Percentiles rank a stretch among this genome's conserved stretches.
phyloP scores from a whole-genome alignment of 2,888 invertebrate species.

The Drosophila emarginata region DNA sequence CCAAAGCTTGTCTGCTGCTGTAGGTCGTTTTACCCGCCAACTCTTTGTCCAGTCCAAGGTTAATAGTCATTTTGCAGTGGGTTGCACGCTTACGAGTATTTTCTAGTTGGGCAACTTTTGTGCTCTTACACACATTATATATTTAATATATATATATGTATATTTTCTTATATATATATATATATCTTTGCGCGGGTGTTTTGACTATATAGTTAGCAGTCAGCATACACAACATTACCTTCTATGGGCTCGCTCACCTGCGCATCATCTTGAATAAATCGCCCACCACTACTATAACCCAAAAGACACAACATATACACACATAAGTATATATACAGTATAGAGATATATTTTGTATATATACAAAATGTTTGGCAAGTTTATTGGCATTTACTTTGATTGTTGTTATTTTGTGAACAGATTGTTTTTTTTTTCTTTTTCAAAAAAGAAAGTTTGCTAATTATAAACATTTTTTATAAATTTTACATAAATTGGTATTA shows the following conservation, averaged over 20 bases:
- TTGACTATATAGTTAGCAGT: conserved; percentile 51
- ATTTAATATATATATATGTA: neutral
- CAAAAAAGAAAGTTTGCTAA: neutral
- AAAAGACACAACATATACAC: neutral
- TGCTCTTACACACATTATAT: conserved; percentile 23
- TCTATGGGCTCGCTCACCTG: conserved; percentile 68
- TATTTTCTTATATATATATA: conserved; percentile 15
- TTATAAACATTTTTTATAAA: neutral
- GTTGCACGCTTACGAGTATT: conserved; percentile 31
- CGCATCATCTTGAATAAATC: conserved; percentile 59
- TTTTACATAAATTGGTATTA: neutral
- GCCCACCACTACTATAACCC: conserved; percentile 42
- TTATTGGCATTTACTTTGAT: neutral
- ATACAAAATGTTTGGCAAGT: conserved; percentile 9
- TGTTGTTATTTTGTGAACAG: neutral
- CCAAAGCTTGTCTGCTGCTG: conserved; percentile 56
- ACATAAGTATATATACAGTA: conserved; percentile 14
- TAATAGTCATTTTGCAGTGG: conserved; percentile 70
- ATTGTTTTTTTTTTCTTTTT: neutral
- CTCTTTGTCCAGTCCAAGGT: conserved; percentile 75
- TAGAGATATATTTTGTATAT: conserved; percentile 17
- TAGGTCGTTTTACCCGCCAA: conserved; percentile 74
- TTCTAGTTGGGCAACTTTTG: conserved; percentile 15
- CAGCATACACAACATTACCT: conserved; percentile 43
- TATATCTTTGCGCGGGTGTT: conserved; percentile 61